phyloP scores from a whole-genome alignment of 2,797 vertebrate genomes.

The Premnoplex brunnescens region DNA sequence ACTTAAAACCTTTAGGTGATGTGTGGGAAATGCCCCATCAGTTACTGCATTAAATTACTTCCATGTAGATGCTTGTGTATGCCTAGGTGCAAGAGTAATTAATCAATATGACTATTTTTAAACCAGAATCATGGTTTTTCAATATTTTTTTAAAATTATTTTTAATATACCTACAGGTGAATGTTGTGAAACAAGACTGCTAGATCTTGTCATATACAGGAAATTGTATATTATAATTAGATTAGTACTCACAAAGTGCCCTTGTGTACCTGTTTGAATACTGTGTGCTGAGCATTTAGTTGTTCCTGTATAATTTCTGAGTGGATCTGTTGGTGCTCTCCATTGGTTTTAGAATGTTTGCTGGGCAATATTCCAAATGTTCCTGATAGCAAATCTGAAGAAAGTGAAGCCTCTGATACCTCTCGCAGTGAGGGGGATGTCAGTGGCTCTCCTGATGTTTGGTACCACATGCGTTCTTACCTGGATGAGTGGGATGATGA shows the following conservation, averaged over 20 bases:
- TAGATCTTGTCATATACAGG: background rate
- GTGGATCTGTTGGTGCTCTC: background rate
- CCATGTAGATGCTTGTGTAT: background rate
- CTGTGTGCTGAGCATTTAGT: background rate
- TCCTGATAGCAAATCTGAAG: background rate
- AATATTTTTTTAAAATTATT: background rate
- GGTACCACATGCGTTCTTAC: background rate
- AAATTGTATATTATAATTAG: background rate
- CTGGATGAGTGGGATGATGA: conserved; percentile 4
- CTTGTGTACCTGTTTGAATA: background rate
- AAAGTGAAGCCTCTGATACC: background rate
- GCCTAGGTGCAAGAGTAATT: background rate
- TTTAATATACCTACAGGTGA: background rate
- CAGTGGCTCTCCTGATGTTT: background rate
- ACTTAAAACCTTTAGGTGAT: background rate
- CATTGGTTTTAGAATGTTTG: background rate
- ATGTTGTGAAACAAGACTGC: background rate
- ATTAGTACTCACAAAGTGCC: background rate
- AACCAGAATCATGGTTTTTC: background rate
- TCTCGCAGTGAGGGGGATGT: background rate
- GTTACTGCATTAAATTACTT: background rate
- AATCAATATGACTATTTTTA: background rate
- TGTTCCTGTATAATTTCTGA: background rate
- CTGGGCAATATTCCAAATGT: background rate
- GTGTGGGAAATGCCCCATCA: background rate